A percentile compares a stretch with the other conserved stretches of the same genome.
Conservation (phyloP, 2,888 invertebrate genomes). For the Masnerella sp. region DNA sequence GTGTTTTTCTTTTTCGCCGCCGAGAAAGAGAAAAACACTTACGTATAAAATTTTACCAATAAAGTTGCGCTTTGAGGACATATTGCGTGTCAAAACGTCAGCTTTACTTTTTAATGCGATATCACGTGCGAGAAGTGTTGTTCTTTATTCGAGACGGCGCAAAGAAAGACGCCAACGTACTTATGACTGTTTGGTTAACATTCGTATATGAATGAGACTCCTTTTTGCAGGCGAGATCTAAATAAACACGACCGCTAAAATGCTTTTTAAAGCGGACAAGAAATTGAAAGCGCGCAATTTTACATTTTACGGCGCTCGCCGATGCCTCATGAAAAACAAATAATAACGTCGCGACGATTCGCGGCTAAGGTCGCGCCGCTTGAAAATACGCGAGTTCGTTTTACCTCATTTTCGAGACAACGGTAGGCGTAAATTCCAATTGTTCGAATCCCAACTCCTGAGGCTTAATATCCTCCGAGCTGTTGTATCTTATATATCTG, state of each 20-base stretch:
- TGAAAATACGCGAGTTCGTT: conserved; percentile 1
- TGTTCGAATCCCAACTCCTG: conserved; percentile 73
- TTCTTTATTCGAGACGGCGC: conserved; percentile 11
- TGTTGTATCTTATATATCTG: conserved; percentile 73
- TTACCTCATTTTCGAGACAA: conserved; percentile 76
- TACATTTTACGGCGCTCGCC: too few relatives aligned
- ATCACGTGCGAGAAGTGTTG: conserved; percentile 16
- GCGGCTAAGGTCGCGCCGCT: too few relatives aligned
- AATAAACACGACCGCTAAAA: conserved; percentile 5
- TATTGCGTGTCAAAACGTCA: conserved; percentile 42
- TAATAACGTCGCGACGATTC: background rate
- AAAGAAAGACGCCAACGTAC: conserved; percentile 7
- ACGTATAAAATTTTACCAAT: conserved; percentile 37
- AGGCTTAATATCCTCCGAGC: conserved; percentile 72
- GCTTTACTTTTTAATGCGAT: conserved; percentile 36
- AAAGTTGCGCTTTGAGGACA: conserved; percentile 41
- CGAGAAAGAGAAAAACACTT: conserved; percentile 36
- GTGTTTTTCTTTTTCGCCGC: conserved; percentile 31
- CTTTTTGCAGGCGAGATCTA: background rate
- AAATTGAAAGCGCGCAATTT: conserved; percentile 10
- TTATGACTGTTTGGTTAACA: conserved; percentile 24
- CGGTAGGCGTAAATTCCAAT: conserved; percentile 74
- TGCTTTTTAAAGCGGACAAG: background rate
- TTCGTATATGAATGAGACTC: conserved; percentile 3
- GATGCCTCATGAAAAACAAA: background rate